phyloP scores from a whole-genome alignment of 2,797 vertebrate species.

The Salmo trutta region DNA sequence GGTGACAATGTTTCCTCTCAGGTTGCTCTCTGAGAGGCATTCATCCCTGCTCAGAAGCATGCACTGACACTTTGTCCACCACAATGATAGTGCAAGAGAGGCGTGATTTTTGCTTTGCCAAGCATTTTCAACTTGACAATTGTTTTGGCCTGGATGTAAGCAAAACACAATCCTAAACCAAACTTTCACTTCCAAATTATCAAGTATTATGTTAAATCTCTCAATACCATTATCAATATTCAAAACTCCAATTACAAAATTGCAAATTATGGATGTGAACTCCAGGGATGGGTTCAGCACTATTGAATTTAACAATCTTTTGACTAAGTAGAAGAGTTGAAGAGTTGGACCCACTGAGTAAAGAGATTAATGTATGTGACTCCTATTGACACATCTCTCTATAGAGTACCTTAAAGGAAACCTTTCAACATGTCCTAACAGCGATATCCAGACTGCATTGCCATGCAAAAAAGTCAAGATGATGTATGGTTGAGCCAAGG shows the following conservation, averaged over 20 bases:
- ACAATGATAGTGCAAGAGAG: constrained; percentile 42
- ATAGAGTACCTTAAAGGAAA: constrained; percentile 52
- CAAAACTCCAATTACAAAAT: constrained; percentile 17
- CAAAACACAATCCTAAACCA: neutral
- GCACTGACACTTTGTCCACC: constrained; percentile 50
- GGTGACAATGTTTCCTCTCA: constrained; percentile 62
- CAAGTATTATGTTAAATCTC: neutral
- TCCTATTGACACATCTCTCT: constrained; percentile 46
- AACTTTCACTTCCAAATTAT: neutral
- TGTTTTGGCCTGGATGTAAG: neutral
- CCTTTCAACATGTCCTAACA: constrained; percentile 55
- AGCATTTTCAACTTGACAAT: neutral
- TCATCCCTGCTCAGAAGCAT: constrained; percentile 53
- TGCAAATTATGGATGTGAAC: neutral
- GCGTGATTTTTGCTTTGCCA: constrained; percentile 1
- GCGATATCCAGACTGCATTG: constrained; percentile 64
- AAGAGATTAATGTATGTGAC: constrained; percentile 52
- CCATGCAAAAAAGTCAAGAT: constrained; percentile 79
- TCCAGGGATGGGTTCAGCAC: neutral
- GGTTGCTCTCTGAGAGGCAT: constrained; percentile 60
- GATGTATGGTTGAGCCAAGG: constrained; percentile 77
- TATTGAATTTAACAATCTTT: constrained; percentile 17
- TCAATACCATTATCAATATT: constrained; percentile 5
- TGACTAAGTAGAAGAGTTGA: constrained; percentile 21
- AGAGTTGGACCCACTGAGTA: constrained; percentile 25